Conservation (phyloP, 2,888 invertebrate species). For the Aphodius granarius region DNA sequence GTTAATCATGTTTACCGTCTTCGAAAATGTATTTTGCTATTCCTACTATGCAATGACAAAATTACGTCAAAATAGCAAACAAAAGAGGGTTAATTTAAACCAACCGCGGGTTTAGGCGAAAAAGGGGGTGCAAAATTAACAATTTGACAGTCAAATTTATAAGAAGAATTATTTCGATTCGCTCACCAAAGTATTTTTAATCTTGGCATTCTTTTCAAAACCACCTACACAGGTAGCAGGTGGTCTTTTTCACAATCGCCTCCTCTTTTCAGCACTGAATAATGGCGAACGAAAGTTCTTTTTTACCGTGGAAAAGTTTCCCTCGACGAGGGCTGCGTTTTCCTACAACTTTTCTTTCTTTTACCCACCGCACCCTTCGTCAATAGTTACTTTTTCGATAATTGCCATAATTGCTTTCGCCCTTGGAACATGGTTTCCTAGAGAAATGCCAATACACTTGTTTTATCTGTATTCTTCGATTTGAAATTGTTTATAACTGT, state of each 20-base stretch:
- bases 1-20: neutral
- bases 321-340: neutral
- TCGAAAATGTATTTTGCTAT: neutral
- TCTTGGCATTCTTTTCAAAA: slow-evolving; percentile 26
- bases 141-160: slow-evolving; percentile 35
- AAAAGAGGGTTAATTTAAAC: slow-evolving; percentile 3
- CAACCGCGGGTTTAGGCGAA: neutral
- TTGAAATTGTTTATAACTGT: too few species aligned
- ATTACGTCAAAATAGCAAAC: too few species aligned
- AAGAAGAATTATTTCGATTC: slow-evolving; percentile 34
- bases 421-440: neutral
- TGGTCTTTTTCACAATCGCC: slow-evolving; percentile 16
- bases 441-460: neutral
- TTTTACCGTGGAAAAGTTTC: neutral
- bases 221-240: slow-evolving; percentile 36
- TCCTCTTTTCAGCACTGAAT: neutral
- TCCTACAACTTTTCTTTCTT: neutral
- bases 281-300: neutral
- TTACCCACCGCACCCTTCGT: neutral
- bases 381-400: neutral
- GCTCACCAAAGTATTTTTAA: slow-evolving; percentile 41
- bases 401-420: neutral
- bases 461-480: too few species aligned
- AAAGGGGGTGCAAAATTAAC: slow-evolving; percentile 25
- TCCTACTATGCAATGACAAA: neutral